Evolutionary conservation across 2,888 invertebrate genomes (phyloP).

Genomic region (Nysson spinosus): DNA sequence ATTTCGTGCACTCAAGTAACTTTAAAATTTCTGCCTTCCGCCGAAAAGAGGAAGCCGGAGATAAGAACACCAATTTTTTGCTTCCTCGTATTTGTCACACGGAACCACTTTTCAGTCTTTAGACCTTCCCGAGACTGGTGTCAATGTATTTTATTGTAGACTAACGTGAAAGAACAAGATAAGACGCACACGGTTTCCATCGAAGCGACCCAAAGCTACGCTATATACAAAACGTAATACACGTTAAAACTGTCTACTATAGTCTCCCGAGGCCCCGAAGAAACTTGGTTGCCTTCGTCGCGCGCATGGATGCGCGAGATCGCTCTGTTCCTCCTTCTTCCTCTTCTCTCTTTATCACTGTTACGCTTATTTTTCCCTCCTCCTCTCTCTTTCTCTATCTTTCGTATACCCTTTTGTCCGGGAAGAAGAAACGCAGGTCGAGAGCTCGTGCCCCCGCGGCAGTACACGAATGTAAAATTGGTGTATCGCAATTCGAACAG

Average conservation of each 20-base stretch:
- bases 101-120: neutral
- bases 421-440: constrained; percentile 55
- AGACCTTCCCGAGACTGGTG: neutral
- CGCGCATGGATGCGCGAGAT: constrained; percentile 59
- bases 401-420: constrained; percentile 43
- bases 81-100: no score
- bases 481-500: constrained; percentile 30
- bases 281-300: constrained; percentile 55
- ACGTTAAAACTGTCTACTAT: constrained; percentile 56
- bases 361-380: neutral
- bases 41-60: no score
- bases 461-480: constrained; percentile 38
- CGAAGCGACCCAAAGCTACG: constrained; percentile 32
- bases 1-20: no score
- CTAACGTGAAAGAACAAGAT: constrained; percentile 15
- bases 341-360: neutral
- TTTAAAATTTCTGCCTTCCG: no score
- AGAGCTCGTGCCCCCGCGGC: constrained; percentile 52
- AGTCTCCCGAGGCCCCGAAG: constrained; percentile 49
- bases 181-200: constrained; percentile 23
- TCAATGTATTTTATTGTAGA: constrained; percentile 18
- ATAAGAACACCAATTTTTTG: no score
- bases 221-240: constrained; percentile 40
- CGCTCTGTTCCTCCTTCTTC: constrained; percentile 18
- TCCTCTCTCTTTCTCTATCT: constrained; percentile 15